phyloP scores from a whole-genome alignment of 2,113 vertebrate species.

The Bucco capensis region DNA sequence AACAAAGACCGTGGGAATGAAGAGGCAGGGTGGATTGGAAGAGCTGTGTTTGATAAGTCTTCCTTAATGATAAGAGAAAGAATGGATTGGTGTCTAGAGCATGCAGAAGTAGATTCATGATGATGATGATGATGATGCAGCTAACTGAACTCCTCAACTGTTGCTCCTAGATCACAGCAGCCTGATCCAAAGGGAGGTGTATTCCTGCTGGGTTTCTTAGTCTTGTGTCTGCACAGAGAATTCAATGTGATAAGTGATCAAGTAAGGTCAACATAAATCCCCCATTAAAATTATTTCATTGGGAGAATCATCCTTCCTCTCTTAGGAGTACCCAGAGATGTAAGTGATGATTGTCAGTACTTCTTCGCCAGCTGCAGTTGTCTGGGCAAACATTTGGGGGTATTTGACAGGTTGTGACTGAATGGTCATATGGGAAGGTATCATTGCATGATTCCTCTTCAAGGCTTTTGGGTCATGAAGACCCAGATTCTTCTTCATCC shows the following conservation, averaged over 20 bases:
- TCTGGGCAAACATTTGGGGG: not conserved
- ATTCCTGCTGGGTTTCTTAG: not conserved
- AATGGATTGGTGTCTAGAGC: not conserved
- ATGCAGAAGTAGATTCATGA: not conserved
- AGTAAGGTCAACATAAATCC: not conserved
- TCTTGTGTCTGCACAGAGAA: not conserved
- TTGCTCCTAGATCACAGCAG: not conserved
- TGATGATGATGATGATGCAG: fast-evolving
- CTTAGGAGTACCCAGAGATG: not conserved
- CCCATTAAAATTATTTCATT: not conserved
- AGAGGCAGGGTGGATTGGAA: not conserved
- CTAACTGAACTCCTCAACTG: not conserved
- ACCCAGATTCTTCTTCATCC: not conserved
- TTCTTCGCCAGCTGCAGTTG: not conserved
- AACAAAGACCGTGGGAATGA: not conserved
- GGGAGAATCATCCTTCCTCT: not conserved
- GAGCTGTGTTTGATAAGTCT: not conserved
- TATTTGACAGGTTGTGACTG: not conserved
- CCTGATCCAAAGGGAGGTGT: fast-evolving
- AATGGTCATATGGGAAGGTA: not conserved
- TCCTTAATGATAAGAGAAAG: not conserved
- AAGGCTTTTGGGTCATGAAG: not conserved
- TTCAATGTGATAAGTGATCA: not conserved
- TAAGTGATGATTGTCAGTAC: not conserved
- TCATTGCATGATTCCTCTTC: not conserved